Evolutionary conservation across 2,888 invertebrate species (phyloP).

Genomic region (Dicyrtomina minuta): DNA sequence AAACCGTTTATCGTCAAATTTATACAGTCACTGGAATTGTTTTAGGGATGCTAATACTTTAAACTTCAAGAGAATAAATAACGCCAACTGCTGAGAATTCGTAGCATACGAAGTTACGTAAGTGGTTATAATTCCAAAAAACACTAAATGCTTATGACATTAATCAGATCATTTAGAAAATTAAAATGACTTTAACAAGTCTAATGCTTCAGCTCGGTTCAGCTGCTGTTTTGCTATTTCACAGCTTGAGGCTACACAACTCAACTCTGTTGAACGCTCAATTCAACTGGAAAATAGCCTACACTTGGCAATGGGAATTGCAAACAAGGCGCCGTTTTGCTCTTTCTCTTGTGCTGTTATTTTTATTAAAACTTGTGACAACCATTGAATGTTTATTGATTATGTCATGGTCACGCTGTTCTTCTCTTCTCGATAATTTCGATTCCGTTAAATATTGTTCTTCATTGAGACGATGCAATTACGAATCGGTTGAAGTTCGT

Average conservation of each 20-base stretch:
- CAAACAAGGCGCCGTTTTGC: constrained; percentile 13
- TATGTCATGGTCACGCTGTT: constrained; percentile 5
- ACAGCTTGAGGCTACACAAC: neutral
- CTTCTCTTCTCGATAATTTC: neutral
- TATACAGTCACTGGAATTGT: no score
- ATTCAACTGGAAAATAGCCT: neutral
- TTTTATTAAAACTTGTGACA: neutral
- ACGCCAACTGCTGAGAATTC: constrained; percentile 1
- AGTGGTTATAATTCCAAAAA: constrained; percentile 2
- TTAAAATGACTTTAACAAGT: neutral
- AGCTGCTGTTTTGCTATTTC: neutral
- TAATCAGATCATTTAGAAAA: constrained; percentile 1
- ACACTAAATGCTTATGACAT: constrained; percentile 8
- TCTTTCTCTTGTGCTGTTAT: neutral
- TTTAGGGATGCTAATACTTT: no score
- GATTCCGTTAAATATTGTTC: neutral
- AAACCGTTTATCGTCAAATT: neutral
- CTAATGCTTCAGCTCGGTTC: constrained; percentile 16
- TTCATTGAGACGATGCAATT: neutral
- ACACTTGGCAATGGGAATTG: constrained; percentile 18
- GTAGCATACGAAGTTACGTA: neutral
- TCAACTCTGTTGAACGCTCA: no score
- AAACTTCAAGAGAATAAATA: no score
- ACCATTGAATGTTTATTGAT: constrained; percentile 10
- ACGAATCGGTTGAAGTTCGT: neutral